Conservation (phyloP, 2,113 vertebrate species). For the Acrocephalus kingi region DNA sequence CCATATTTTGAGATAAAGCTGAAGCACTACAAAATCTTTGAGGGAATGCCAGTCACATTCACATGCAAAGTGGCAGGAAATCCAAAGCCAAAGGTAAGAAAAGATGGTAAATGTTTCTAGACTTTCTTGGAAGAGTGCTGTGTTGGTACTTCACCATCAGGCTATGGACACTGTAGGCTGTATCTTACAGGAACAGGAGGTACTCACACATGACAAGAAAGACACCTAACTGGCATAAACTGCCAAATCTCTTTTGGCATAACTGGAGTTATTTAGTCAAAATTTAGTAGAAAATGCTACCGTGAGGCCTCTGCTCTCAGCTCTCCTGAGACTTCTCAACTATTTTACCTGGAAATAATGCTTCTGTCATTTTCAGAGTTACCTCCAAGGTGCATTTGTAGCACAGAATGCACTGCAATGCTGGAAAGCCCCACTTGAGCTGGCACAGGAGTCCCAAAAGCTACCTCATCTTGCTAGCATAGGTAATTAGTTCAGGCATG, state of each 20-base stretch:
- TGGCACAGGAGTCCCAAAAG: neutral
- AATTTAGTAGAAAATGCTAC: neutral
- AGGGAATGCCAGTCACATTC: constrained; percentile 95
- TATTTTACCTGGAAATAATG: neutral
- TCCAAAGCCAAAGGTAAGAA: constrained; percentile 92
- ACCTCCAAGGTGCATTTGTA: neutral
- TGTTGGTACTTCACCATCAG: neutral
- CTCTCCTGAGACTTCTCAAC: neutral
- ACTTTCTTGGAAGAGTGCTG: neutral
- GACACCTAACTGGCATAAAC: neutral
- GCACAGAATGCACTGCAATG: neutral
- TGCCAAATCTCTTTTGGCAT: neutral
- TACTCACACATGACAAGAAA: neutral
- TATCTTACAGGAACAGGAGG: neutral
- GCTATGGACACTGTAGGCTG: neutral
- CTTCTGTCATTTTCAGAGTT: neutral
- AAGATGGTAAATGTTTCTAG: neutral
- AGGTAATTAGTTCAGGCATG: neutral
- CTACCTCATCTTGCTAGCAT: neutral
- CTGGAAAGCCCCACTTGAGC: neutral
- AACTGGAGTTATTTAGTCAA: neutral
- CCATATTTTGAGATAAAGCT: constrained; percentile 89
- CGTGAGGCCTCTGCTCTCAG: neutral
- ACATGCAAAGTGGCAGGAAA: constrained; percentile 89
- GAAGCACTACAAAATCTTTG: constrained; percentile 95